Evolutionary conservation across 2,888 invertebrate genomes (phyloP), one percentile per base, ranked within the genome.

Genomic region (Ormyrus labotus): DNA sequence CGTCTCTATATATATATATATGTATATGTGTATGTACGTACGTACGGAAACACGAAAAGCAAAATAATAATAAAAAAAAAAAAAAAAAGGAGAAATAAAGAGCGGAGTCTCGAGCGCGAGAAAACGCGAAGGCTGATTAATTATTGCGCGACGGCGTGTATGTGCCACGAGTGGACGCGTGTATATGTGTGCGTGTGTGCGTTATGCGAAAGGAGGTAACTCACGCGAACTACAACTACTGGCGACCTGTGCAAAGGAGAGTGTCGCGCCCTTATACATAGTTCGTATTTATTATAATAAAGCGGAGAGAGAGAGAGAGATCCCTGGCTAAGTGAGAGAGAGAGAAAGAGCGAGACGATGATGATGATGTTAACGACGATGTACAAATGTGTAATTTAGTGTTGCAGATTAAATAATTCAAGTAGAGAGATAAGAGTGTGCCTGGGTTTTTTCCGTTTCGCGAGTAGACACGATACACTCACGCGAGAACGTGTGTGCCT

Each of bases 311-410:
- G 10, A 69, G 19, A 19, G 19, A 19, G 19, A 19, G 19, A 19
- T 19, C 19, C 19, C 19, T 19, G 19, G 19, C 19, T 19, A 19
- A 45, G 48, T 50, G 11, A 53, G 50, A 51, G 50, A n/a, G 34
- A 51, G 51, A 19, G 3, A 45, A 57, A 47, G 47, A 45, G 1
- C 53, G 51, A 61, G 34, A 9, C 19, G 19, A 19, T 19, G 19
- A n/a, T 19, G 19, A n/a, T 76, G 72, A 85, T 84, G 83, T 86
- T 85, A 84, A 87, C 83, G 84, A 86, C 86, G 19, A 85, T 87
- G 87, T 87, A 87, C 86, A 87, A 87, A 87, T 85, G 84, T 87
- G 87, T 87, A 87, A 87, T 87, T 87, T 87, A 87, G 86, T 84
- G 86, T 87, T 83, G 83, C 87, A 83, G 77, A 73, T 72, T 60